Evolutionary conservation across 2,797 vertebrate genomes (phyloP).

Genomic region (Alosa sapidissima): DNA sequence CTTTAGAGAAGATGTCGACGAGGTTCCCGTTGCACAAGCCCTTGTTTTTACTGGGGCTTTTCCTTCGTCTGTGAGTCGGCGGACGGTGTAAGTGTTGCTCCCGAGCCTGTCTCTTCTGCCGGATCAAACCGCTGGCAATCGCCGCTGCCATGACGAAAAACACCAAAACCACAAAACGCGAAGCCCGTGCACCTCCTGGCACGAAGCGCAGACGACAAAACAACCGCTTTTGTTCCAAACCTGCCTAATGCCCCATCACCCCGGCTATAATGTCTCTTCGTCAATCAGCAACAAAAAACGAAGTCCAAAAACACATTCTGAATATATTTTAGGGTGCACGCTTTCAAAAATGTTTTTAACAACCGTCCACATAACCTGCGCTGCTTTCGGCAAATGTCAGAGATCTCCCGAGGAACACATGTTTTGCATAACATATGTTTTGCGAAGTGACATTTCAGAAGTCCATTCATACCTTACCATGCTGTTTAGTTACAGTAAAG

Average conservation of each 20-base stretch:
- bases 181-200: slow-evolving; percentile 55
- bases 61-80: slow-evolving; percentile 84
- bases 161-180: slow-evolving; percentile 22
- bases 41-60: slow-evolving; percentile 90
- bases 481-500: neutral
- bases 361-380: slow-evolving; percentile 27
- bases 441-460: slow-evolving; percentile 29
- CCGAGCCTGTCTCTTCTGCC: slow-evolving; percentile 91
- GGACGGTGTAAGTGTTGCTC: slow-evolving; percentile 93
- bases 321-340: neutral
- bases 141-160: slow-evolving; percentile 88
- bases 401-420: neutral
- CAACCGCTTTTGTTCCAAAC: slow-evolving; percentile 30
- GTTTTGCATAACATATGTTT: neutral
- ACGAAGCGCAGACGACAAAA: slow-evolving; percentile 31
- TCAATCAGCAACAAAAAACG: slow-evolving; percentile 31
- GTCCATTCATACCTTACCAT: slow-evolving; percentile 23
- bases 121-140: slow-evolving; percentile 95
- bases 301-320: slow-evolving; percentile 43
- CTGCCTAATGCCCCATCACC: slow-evolving; percentile 45
- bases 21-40: slow-evolving; percentile 92
- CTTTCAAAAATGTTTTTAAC: slow-evolving; percentile 30
- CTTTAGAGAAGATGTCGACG: slow-evolving; percentile 97
- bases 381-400: slow-evolving; percentile 22
- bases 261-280: slow-evolving; percentile 30